These are phyloP conservation scores for Nomia melanderi DNA, from an alignment of 1,140 invertebrate genomes.

Conservation along the genomic window DNA sequence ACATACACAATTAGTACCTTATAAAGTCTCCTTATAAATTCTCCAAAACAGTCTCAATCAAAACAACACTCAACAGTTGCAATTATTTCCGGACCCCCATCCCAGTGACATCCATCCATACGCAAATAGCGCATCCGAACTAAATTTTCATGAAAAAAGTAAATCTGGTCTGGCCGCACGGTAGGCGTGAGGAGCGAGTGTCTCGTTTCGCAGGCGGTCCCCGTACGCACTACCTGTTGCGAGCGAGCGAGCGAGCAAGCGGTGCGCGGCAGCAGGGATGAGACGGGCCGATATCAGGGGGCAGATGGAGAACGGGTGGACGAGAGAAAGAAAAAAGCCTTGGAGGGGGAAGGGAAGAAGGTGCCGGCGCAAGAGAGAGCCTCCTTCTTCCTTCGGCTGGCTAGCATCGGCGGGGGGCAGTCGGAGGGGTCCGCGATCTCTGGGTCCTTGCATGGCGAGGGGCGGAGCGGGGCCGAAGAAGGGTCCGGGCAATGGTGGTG, in stretches of 20 bases:
- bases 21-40: too few relatives aligned
- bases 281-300: neutral
- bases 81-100: too few relatives aligned
- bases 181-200: conserved; percentile 44
- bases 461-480: conserved; percentile 36
- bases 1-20: too few relatives aligned
- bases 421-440: conserved; percentile 54
- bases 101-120: too few relatives aligned
- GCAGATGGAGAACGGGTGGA: conserved; percentile 5
- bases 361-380: conserved; percentile 38
- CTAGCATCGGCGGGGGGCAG: conserved; percentile 33
- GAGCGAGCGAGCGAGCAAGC: neutral
- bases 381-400: conserved; percentile 53
- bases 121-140: too few relatives aligned
- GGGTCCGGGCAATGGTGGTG: conserved; percentile 33
- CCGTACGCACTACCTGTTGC: conserved; percentile 54
- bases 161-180: neutral
- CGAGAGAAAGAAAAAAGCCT: conserved; percentile 16
- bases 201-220: conserved; percentile 43
- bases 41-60: too few relatives aligned
- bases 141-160: too few relatives aligned
- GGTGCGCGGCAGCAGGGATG: too few relatives aligned
- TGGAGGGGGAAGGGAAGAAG: conserved; percentile 37
- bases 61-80: too few relatives aligned
- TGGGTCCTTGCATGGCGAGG: conserved; percentile 41